Evolutionary conservation across 2,797 vertebrate genomes (phyloP).

Genomic region (Enteromius treurensis): DNA sequence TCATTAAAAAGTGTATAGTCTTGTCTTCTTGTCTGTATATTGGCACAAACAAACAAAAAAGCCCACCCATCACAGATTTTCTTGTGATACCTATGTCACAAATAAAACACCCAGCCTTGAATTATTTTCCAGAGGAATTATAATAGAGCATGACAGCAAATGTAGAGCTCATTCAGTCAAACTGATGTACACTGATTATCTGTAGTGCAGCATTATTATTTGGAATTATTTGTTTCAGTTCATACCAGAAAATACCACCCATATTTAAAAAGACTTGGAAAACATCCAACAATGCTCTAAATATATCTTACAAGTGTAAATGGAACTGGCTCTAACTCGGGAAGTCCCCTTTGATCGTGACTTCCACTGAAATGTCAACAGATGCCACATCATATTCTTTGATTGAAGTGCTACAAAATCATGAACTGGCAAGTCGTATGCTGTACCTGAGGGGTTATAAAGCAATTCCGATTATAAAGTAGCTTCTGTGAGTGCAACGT

Average conservation of each 20-base stretch:
- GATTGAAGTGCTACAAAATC: conserved; percentile 9
- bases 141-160: background rate
- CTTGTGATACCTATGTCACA: background rate
- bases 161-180: background rate
- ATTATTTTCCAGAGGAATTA: background rate
- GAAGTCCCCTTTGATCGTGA: background rate
- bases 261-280: background rate
- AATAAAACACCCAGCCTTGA: background rate
- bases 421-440: background rate
- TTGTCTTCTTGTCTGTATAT: background rate
- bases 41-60: background rate
- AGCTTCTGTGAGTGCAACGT: background rate
- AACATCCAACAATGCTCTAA: background rate
- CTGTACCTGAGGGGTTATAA: conserved; percentile 1
- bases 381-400: background rate
- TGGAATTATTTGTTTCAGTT: background rate
- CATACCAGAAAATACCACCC: background rate
- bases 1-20: background rate
- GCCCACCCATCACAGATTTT: background rate
- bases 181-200: background rate
- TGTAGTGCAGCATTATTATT: background rate
- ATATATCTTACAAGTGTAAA: background rate
- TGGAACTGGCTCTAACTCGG: background rate
- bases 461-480: background rate
- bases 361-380: background rate